Conservation (phyloP, 1,140 invertebrate species). For the Drosophila pruinosa region DNA sequence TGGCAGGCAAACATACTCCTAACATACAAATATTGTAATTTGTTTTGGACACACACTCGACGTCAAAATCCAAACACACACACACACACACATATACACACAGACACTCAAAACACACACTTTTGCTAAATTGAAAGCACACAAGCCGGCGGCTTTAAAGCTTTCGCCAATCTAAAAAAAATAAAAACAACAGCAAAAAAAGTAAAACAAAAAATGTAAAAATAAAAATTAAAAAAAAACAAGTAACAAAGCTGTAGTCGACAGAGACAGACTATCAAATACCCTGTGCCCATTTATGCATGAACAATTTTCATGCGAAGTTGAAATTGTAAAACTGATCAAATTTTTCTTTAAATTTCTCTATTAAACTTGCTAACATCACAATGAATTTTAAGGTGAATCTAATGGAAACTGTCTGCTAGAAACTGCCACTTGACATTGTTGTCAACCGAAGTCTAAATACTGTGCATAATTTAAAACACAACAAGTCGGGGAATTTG, state of each 20-base stretch:
- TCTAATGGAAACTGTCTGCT: too few relatives aligned
- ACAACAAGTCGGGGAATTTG: too few relatives aligned
- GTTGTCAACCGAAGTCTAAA: too few relatives aligned
- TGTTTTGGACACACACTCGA: conserved; percentile 27
- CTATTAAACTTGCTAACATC: too few relatives aligned
- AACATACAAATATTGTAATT: conserved; percentile 44
- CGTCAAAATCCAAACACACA: conserved; percentile 5
- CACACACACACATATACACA: conserved; percentile 11
- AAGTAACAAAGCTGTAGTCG: too few relatives aligned
- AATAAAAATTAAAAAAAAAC: not conserved
- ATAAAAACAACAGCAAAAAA: conserved; percentile 25
- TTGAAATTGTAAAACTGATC: too few relatives aligned
- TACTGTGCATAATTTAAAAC: too few relatives aligned
- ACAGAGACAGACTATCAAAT: not conserved
- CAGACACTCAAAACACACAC: conserved; percentile 10
- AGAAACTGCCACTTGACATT: too few relatives aligned
- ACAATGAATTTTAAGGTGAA: too few relatives aligned
- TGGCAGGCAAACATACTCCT: too few relatives aligned
- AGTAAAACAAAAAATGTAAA: conserved; percentile 8
- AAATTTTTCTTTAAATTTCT: too few relatives aligned
- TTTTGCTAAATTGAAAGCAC: conserved; percentile 60
- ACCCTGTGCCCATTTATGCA: not conserved
- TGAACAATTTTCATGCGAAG: too few relatives aligned
- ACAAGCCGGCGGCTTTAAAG: conserved; percentile 47
- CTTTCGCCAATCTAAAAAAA: conserved; percentile 32